Conservation (phyloP, 2,113 vertebrate genomes). For the Melanerpes aurifrons region DNA sequence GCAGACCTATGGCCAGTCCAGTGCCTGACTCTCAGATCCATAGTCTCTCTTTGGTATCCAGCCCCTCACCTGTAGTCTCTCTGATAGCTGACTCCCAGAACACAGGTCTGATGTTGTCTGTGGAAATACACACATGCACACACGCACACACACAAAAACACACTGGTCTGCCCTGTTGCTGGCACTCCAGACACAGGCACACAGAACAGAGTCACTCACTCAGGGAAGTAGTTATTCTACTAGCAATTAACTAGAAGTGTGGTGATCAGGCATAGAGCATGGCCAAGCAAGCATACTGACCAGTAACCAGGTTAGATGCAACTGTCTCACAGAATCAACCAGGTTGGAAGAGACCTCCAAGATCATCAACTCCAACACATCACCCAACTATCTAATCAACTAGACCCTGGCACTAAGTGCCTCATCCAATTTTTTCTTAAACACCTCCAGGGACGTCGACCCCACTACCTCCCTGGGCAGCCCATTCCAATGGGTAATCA, state of each 20-base stretch:
- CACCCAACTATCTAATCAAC: no score
- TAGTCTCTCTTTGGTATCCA: background rate
- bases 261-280: background rate
- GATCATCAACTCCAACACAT: no score
- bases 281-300: background rate
- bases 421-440: no score
- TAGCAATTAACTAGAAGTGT: background rate
- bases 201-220: background rate
- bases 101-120: background rate
- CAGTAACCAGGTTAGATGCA: background rate
- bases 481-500: no score
- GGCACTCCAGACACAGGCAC: accelerated
- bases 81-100: background rate
- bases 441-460: no score
- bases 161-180: background rate
- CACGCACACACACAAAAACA: background rate
- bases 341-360: no score
- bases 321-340: no score
- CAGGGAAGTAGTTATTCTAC: background rate
- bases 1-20: background rate
- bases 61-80: background rate
- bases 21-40: background rate
- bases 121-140: background rate
- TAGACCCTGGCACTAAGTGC: no score
- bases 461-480: no score